phyloP scores from a whole-genome alignment of 37 sponge, comb jelly and placozoan genomes.

The Sycon ciliatum region DNA sequence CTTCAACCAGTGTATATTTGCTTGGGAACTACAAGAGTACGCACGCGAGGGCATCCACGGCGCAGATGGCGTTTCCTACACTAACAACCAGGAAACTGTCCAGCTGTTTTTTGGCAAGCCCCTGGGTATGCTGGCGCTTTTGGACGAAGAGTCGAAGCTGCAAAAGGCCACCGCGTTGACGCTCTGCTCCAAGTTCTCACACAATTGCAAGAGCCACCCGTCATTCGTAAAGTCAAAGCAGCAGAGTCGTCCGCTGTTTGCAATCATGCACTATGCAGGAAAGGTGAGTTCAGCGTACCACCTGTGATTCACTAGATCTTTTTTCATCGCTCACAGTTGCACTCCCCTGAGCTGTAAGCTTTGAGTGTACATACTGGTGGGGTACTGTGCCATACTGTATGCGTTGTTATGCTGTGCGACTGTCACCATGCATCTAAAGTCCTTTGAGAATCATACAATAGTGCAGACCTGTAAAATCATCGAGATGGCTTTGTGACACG shows the following conservation, averaged over 20 bases:
- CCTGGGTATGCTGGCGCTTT: constrained; percentile 60
- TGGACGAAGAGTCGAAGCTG: constrained; percentile 75
- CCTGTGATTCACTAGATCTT: no score
- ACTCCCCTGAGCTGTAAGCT: no score
- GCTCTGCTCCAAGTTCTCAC: constrained; percentile 23
- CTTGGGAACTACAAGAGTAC: constrained; percentile 53
- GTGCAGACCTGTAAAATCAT: no score
- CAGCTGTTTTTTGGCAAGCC: constrained; percentile 69
- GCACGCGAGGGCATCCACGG: background rate
- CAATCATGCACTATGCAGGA: constrained; percentile 78
- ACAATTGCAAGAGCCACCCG: background rate
- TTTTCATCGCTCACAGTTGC: no score
- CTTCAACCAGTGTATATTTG: constrained; percentile 83
- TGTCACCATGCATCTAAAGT: no score
- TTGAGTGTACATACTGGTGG: no score
- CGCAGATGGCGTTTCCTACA: constrained; percentile 33
- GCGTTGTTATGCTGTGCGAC: no score
- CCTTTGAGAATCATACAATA: no score
- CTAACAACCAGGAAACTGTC: constrained; percentile 62
- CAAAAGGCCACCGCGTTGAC: constrained; percentile 60
- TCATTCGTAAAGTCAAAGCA: no score
- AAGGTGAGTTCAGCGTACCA: no score
- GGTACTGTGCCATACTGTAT: no score
- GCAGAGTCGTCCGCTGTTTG: constrained; percentile 61
- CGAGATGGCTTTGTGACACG: no score